Conservation (phyloP, 2,797 vertebrate genomes). For the Botia almorhae region DNA sequence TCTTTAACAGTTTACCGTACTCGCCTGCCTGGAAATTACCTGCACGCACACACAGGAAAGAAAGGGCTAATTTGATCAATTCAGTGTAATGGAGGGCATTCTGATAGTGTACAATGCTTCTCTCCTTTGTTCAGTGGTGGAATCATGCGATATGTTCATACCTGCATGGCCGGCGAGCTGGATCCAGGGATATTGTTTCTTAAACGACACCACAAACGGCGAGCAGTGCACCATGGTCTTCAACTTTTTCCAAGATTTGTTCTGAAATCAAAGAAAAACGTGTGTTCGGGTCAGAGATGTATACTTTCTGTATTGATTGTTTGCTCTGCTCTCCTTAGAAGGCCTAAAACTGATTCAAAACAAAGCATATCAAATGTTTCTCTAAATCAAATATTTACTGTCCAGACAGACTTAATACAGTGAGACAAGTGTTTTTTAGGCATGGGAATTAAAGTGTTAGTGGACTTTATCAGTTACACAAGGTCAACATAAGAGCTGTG, state of each 20-base stretch:
- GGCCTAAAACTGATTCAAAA: neutral
- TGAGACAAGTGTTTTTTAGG: conserved; percentile 9
- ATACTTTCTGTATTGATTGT: neutral
- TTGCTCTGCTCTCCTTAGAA: neutral
- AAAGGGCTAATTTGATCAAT: neutral
- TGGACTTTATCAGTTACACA: conserved; percentile 18
- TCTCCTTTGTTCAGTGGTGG: neutral
- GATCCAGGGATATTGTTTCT: conserved; percentile 88
- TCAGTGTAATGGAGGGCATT: neutral
- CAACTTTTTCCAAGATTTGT: conserved; percentile 85
- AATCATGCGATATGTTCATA: conserved; percentile 56
- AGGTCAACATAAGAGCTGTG: conserved; percentile 21
- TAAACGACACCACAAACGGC: conserved; percentile 84
- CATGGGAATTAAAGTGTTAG: conserved; percentile 34
- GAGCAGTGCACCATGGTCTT: conserved; percentile 88
- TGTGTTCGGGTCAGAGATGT: neutral
- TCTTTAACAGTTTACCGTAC: conserved; percentile 78
- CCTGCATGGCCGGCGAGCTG: conserved; percentile 90
- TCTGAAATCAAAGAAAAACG: conserved; percentile 66
- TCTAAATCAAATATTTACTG: neutral
- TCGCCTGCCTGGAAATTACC: conserved; percentile 83
- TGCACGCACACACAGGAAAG: conserved; percentile 45
- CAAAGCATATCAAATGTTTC: neutral
- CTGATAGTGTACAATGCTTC: neutral
- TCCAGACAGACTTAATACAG: neutral